Conservation (phyloP, 2,888 invertebrate genomes). For the Diarsia brunnea region DNA sequence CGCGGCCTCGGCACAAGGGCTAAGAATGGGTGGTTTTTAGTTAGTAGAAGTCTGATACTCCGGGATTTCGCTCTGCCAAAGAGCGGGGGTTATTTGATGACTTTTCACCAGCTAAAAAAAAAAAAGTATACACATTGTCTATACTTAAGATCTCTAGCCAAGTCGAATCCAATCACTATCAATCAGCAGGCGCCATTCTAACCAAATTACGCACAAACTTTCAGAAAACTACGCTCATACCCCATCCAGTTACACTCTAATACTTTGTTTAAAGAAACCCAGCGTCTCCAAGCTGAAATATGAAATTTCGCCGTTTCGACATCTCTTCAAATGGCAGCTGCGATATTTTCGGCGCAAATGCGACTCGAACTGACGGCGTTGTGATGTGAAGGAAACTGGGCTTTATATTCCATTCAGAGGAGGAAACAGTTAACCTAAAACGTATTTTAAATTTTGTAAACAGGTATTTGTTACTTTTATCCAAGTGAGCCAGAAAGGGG, state of each 20-base stretch:
- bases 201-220: neutral
- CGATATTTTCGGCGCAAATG: slow-evolving; percentile 56
- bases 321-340: slow-evolving; percentile 53
- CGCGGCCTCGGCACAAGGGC: no score
- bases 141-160: neutral
- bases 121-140: neutral
- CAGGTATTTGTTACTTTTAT: neutral
- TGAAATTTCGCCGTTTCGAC: slow-evolving; percentile 66
- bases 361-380: slow-evolving; percentile 45
- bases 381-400: slow-evolving; percentile 35
- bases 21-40: no score
- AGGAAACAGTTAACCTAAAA: neutral
- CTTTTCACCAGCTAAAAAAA: no score
- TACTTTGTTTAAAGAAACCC: slow-evolving; percentile 24
- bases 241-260: slow-evolving; percentile 22
- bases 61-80: no score
- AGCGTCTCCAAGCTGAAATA: slow-evolving; percentile 50
- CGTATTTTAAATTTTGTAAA: neutral
- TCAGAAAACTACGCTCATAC: neutral
- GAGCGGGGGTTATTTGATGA: no score
- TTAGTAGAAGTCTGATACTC: no score
- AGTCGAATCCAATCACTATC: neutral
- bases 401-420: slow-evolving; percentile 21
- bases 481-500: no score
- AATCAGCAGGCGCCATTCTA: neutral